phyloP scores from a whole-genome alignment of 30 jellyfish, hydroid and myxozoan genomes.

The Catostylus mosaicus region DNA sequence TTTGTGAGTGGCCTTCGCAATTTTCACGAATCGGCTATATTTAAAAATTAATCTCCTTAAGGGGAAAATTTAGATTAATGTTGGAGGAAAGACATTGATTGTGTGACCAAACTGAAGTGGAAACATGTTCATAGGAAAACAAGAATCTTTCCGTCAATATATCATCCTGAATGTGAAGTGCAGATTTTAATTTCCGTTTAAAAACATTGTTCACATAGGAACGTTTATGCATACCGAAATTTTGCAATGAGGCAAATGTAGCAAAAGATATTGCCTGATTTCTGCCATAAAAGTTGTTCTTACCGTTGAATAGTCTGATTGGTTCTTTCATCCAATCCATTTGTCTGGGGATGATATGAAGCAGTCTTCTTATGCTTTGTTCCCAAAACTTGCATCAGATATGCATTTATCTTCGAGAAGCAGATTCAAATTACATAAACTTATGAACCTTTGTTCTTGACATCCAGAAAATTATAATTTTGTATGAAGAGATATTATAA shows the following conservation, averaged over 20 bases:
- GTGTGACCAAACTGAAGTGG: too few species aligned
- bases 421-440: too few species aligned
- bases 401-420: background rate
- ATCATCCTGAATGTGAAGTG: too few species aligned
- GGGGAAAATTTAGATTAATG: too few species aligned
- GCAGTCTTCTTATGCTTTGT: slow-evolving; percentile 7
- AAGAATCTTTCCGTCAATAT: background rate
- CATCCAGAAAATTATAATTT: background rate
- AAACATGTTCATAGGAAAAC: background rate
- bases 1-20: too few species aligned
- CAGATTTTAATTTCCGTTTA: too few species aligned
- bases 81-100: too few species aligned
- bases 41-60: too few species aligned
- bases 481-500: background rate
- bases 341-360: slow-evolving; percentile 16
- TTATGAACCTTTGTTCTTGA: background rate
- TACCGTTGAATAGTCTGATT: slow-evolving; percentile 17
- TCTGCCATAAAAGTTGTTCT: background rate
- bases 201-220: too few species aligned
- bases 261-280: background rate
- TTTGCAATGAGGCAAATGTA: background rate
- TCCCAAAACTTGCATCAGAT: background rate
- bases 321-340: slow-evolving; percentile 8
- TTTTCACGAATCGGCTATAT: too few species aligned
- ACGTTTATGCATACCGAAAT: too few species aligned